phyloP scores from a whole-genome alignment of 2,888 invertebrate genomes.

The Cephalotes varians region DNA sequence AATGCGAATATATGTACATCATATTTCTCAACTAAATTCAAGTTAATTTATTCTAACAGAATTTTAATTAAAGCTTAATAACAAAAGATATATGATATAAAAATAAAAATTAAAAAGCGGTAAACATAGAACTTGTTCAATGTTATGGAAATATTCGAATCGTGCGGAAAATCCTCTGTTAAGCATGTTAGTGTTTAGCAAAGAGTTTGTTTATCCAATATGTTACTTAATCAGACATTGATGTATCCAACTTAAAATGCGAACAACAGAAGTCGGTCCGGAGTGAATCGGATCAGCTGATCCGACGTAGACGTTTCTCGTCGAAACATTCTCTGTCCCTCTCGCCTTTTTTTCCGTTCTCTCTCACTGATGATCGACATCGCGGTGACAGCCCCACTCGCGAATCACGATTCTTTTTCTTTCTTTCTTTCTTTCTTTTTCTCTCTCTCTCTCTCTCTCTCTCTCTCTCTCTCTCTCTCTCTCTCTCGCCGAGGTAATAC shows the following conservation, averaged over 20 bases:
- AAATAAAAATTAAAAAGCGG: not conserved
- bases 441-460: slow-evolving; percentile 62
- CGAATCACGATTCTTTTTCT: slow-evolving; percentile 23
- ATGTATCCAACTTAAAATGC: not conserved
- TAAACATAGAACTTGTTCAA: not conserved
- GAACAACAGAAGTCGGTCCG: not conserved
- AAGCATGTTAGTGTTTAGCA: not conserved
- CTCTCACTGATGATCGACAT: slow-evolving; percentile 32
- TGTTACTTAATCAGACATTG: not conserved
- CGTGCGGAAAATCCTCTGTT: not conserved
- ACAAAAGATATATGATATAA: not conserved
- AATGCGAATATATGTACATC: not conserved
- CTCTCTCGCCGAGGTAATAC: slow-evolving; percentile 48
- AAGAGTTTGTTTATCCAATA: not conserved
- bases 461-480: slow-evolving; percentile 60
- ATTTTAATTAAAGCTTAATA: not conserved
- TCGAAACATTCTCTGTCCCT: slow-evolving; percentile 23
- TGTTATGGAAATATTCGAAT: not conserved
- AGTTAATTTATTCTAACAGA: not conserved
- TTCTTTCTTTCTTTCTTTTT: slow-evolving; percentile 47
- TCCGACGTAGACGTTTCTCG: slow-evolving; percentile 40
- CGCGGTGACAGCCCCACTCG: slow-evolving; percentile 54
- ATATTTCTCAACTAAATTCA: not conserved
- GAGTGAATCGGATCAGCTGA: slow-evolving; percentile 58
- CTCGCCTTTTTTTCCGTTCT: slow-evolving; percentile 19